Evolutionary conservation across 2,797 vertebrate genomes (phyloP).

Genomic region (Stomatorhinus walkeri): DNA sequence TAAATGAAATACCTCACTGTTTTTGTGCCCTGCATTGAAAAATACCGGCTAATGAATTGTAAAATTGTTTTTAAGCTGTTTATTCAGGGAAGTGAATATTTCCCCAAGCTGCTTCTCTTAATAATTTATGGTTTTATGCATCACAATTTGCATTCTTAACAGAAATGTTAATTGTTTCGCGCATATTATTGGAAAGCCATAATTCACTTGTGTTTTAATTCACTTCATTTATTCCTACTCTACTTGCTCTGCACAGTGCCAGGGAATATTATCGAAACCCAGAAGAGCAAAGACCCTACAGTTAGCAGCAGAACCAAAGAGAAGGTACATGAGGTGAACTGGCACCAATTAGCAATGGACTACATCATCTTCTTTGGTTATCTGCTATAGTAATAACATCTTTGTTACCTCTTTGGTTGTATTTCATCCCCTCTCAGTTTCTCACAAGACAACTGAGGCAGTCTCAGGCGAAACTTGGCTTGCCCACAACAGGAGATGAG

Average conservation of each 20-base stretch:
- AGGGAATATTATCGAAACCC: not conserved
- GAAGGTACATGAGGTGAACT: not conserved
- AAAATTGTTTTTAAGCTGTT: conserved; percentile 15
- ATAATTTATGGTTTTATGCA: conserved; percentile 17
- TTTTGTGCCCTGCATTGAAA: not conserved
- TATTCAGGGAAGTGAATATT: conserved; percentile 16
- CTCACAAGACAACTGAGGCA: not conserved
- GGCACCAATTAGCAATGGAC: not conserved
- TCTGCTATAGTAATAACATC: not conserved
- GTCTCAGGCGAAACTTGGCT: not conserved
- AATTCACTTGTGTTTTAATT: conserved; percentile 12
- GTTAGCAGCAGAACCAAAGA: not conserved
- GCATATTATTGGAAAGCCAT: not conserved
- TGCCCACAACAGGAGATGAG: not conserved
- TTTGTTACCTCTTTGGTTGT: not conserved
- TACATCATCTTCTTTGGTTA: not conserved
- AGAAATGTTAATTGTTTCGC: conserved; percentile 16
- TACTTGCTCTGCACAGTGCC: not conserved
- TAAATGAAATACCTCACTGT: not conserved
- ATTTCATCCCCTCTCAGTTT: not conserved
- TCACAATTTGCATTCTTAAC: conserved; percentile 14
- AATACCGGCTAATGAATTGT: conserved; percentile 6
- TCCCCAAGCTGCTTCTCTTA: conserved; percentile 10
- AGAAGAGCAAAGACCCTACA: not conserved
- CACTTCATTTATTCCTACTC: conserved; percentile 6